Base-by-base conservation (phyloP, 2,113 vertebrate species). In the Stomatorhinus ivindoensis region DNA sequence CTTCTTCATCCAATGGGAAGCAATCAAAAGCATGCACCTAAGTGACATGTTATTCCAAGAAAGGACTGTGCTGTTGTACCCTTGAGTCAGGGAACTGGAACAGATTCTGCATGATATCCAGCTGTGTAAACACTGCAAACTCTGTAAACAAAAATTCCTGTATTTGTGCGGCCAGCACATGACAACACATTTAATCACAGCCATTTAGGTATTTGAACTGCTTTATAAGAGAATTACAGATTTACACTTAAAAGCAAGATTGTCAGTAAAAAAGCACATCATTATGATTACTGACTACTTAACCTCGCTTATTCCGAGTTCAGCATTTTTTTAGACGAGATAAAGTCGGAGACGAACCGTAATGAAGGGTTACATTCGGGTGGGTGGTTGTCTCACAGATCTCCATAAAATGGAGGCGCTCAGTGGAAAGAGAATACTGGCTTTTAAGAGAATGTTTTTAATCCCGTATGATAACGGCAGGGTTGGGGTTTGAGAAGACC, bases 191-290 rank as follows among this genome's bases (percentile, higher is more conserved):
- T 80, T 80, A 80, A 80, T 80, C 73, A 80, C 4, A 0, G 73
- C 73, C 8, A 35, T 80, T 80, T 80, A 80, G 73, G 31, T 42
- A 80, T 80, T 80, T 80, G 73, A 80, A 80, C 13, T 39, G 73
- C 73, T 80, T 80, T 80, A 80, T 80, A 17, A 80, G 17, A 42
- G 73, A 80, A 42, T 80, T 39, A 80, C 31, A 42, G 73, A 80
- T 80, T 80, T 80, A 80, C 73, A 80, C 73, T 80, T 80, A 80
- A 80, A 80, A 35, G 73, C 73, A 80, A 80, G 73, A 42, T 80
- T 42, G 15, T 39, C 31, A 42, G 35, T 80, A 80, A 80, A 80
- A 39, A 80, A 42, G 35, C 35, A 80, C 35, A 80, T 80, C 73
- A 80, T 15, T 80, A 80, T 80, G 35, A 80, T 42, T 13, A 17